Base-by-base conservation (phyloP, 2,888 invertebrate species). In the Melipona beecheii region DNA sequence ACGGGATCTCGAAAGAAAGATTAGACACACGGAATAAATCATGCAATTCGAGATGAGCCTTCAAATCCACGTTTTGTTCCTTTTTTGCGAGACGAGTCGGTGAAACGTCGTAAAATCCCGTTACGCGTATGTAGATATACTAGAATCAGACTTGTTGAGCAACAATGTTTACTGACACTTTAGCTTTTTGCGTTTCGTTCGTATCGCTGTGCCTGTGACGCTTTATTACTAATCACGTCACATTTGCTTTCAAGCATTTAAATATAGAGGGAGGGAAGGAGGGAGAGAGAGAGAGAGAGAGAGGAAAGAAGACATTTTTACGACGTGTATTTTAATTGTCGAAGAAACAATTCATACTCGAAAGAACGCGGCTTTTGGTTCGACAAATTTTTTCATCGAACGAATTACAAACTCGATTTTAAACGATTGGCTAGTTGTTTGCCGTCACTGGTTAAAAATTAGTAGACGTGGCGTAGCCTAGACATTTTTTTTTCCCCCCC, bases 361-460 rank as follows among this genome's bases (percentile, higher is more conserved):
- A 54, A 4, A 9, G 3, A 31, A n/a, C 15, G 15, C 21, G 52
- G 13, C 11, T 2, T 27, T 31, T 21, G 31, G 6, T 54, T 15
- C 21, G 15, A 21, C 1, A 69, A 21, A n/a, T 36, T 27, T 31
- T 36, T 19, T 52, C 43, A 36, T 31, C 24, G 13, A 5, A 50
- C 27, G 27, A 36, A 11, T 27, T 58, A 21, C 27, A 13, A 17
- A 31, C 0, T 9, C 15, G 4, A 4, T 36, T 3, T 72, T 24
- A 13, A 24, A 52, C 49, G 4, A 31, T 31, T 4, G 19, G 17
- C n/a, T 27, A n/a, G 27, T 79, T 49, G 52, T 62, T n/a, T n/a
- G n/a, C n/a, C n/a, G 52, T 79, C 68, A 62, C 54, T 62, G 36
- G 17, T 4, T 4, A 52, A 50, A n/a, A 27, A 68, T 52, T 68